These are phyloP conservation scores for Lepisosteus oculatus DNA, from an alignment of 2,113 vertebrate genomes.

Conservation along the genomic window DNA sequence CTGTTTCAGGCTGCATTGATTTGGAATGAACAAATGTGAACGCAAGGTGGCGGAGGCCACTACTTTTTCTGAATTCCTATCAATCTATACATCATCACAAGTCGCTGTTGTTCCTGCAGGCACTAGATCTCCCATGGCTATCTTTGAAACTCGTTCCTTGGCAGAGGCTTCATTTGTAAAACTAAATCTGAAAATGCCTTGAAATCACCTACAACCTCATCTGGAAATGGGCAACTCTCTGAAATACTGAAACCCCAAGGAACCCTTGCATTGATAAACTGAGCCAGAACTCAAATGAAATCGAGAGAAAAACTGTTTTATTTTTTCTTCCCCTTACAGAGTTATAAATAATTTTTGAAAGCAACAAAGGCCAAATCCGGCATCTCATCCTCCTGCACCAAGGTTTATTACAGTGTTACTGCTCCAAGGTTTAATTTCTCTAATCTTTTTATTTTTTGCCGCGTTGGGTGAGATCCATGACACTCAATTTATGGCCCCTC, in stretches of 20 bases:
- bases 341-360: constrained; percentile 52
- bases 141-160: too few species aligned
- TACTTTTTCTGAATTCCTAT: too few species aligned
- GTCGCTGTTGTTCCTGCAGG: too few species aligned
- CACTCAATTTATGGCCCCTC: constrained; percentile 44
- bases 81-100: too few species aligned
- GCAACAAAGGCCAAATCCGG: constrained; percentile 38
- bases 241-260: too few species aligned
- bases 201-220: not conserved
- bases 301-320: constrained; percentile 36
- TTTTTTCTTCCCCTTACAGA: constrained; percentile 44
- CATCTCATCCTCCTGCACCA: constrained; percentile 35
- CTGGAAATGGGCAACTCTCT: not conserved
- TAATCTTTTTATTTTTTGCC: constrained; percentile 21
- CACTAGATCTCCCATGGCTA: too few species aligned
- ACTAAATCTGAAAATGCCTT: constrained; percentile 7
- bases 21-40: too few species aligned
- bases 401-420: constrained; percentile 47
- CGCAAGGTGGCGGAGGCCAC: too few species aligned
- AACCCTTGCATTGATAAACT: not conserved
- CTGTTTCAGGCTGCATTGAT: too few species aligned
- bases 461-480: constrained; percentile 41
- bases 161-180: too few species aligned
- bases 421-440: constrained; percentile 52
- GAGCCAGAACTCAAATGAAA: constrained; percentile 30